Conservation (phyloP, 2,113 vertebrate species). For the Abramis brama region DNA sequence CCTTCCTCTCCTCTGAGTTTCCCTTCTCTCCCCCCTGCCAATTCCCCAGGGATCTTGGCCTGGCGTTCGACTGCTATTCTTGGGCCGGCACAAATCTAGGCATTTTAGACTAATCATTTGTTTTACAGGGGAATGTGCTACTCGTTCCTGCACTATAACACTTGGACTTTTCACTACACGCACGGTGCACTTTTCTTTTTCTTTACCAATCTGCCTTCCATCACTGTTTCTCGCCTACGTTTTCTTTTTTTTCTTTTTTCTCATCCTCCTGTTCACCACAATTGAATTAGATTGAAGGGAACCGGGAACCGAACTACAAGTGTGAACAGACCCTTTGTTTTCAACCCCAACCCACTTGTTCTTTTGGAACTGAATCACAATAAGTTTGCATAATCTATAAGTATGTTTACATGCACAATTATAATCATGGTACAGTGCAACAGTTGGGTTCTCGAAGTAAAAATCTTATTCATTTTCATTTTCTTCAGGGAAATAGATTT, state of each 20-base stretch:
- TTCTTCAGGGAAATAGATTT: too few relatives aligned
- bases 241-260: background rate
- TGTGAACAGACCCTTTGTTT: background rate
- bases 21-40: slow-evolving; percentile 27
- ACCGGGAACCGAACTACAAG: too few relatives aligned
- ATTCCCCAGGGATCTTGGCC: slow-evolving; percentile 31
- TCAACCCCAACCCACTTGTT: background rate
- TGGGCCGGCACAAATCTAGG: slow-evolving; percentile 53
- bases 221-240: background rate
- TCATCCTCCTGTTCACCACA: background rate
- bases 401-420: background rate
- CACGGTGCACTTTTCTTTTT: slow-evolving; percentile 17
- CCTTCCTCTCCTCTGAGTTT: slow-evolving; percentile 41
- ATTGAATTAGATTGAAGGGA: background rate
- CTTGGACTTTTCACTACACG: background rate
- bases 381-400: background rate
- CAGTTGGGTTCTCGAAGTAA: background rate
- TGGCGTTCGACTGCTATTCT: slow-evolving; percentile 45
- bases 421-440: background rate
- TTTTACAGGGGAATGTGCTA: slow-evolving; percentile 52
- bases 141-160: slow-evolving; percentile 23
- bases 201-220: background rate
- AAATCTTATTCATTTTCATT: too few relatives aligned
- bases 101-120: slow-evolving; percentile 51
- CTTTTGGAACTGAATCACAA: background rate